Evolutionary conservation across 2,888 invertebrate species (phyloP).

Genomic region (Philopedon plagiatum): DNA sequence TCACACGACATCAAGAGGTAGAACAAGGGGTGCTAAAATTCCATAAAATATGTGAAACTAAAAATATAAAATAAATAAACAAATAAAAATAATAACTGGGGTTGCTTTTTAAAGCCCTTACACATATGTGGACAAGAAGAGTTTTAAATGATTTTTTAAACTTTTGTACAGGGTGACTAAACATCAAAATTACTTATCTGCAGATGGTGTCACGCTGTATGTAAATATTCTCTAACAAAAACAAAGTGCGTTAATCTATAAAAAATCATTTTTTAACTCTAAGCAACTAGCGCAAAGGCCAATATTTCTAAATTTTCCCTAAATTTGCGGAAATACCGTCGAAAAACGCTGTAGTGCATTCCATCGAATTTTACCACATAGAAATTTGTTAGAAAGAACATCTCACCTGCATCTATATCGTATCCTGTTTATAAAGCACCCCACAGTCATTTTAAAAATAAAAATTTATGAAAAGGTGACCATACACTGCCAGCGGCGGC

Average conservation of each 20-base stretch:
- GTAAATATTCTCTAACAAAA: not conserved
- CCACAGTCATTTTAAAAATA: no score
- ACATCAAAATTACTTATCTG: not conserved
- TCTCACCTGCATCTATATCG: no score
- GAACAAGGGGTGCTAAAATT: conserved; percentile 42
- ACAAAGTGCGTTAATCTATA: not conserved
- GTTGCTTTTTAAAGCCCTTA: conserved; percentile 48
- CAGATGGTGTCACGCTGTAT: not conserved
- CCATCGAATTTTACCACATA: conserved; percentile 14
- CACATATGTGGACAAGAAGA: conserved; percentile 50
- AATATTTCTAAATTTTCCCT: conserved; percentile 39
- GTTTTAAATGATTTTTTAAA: conserved; percentile 27
- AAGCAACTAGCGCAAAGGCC: not conserved
- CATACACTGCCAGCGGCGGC: no score
- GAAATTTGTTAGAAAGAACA: no score
- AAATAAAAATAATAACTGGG: conserved; percentile 27
- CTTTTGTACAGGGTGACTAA: not conserved
- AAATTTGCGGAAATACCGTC: conserved; percentile 36
- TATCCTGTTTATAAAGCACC: no score
- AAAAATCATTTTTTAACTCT: conserved; percentile 24
- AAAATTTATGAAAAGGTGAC: no score
- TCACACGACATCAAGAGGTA: conserved; percentile 42
- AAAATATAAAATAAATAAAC: conserved; percentile 2
- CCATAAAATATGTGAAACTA: conserved; percentile 9
- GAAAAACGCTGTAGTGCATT: not conserved